phyloP scores from a whole-genome alignment of 2,797 vertebrate genomes.

The Mus caroli region DNA sequence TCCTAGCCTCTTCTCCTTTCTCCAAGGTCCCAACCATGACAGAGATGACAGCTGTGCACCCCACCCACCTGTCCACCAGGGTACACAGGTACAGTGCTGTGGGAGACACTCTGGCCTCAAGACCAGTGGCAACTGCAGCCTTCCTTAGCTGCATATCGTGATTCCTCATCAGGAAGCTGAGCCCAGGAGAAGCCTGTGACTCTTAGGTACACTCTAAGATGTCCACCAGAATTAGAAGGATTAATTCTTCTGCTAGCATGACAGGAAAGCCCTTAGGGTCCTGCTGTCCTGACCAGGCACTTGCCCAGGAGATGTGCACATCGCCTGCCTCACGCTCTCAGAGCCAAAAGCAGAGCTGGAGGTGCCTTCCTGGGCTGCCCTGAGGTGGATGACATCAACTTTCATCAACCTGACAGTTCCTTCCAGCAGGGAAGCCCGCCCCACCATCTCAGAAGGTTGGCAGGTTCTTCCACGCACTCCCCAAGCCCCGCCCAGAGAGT shows the following conservation, averaged over 20 bases:
- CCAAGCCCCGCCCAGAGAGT: rapidly evolving
- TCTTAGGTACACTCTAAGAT: not conserved
- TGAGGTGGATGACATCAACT: not conserved
- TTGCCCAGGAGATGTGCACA: not conserved
- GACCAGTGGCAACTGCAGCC: not conserved
- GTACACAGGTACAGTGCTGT: not conserved
- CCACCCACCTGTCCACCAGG: not conserved
- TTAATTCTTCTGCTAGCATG: not conserved
- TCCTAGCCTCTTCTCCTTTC: not conserved
- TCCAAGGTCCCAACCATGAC: not conserved
- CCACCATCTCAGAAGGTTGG: not conserved
- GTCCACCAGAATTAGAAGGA: not conserved
- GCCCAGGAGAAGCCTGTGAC: not conserved
- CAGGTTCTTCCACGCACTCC: not conserved
- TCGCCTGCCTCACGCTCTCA: not conserved
- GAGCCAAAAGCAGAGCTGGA: not conserved
- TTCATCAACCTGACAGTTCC: not conserved
- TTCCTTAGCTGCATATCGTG: not conserved
- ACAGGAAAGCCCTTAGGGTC: not conserved
- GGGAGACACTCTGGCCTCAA: not conserved
- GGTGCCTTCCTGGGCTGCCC: not conserved
- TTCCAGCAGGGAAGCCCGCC: not conserved
- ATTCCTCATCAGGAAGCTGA: not conserved
- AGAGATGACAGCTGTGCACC: not conserved
- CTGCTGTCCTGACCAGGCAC: conserved; percentile 4